Evolutionary conservation across 35 echinoderm and acorn worm genomes (phyloP).

Genomic region (Hemicentrotus pulcherrimus): DNA sequence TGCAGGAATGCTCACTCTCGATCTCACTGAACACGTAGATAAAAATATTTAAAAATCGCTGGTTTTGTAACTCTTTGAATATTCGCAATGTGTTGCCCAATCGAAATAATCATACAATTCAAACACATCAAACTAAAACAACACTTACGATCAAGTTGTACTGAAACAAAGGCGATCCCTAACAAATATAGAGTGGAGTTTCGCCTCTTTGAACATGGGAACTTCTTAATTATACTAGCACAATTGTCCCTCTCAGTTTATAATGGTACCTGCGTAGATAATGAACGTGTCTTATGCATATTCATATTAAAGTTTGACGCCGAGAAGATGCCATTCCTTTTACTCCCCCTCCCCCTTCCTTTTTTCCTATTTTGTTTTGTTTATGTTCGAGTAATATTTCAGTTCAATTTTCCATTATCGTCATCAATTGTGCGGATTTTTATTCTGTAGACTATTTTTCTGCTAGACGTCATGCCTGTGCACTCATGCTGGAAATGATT

Average conservation of each 20-base stretch:
- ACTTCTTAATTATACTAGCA: neutral
- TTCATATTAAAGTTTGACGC: conserved; percentile 19
- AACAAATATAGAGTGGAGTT: neutral
- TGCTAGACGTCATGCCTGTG: too few relatives aligned
- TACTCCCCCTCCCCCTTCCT: too few relatives aligned
- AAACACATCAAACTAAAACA: neutral
- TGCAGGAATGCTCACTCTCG: neutral
- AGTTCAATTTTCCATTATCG: too few relatives aligned
- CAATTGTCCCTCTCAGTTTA: neutral
- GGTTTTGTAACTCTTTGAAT: neutral
- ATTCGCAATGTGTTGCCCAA: neutral
- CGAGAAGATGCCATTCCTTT: too few relatives aligned
- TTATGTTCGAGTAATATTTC: too few relatives aligned
- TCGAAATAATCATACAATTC: neutral
- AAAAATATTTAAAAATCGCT: neutral
- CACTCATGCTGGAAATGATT: too few relatives aligned
- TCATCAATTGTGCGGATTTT: too few relatives aligned
- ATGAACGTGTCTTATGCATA: conserved; percentile 16
- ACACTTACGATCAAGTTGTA: neutral
- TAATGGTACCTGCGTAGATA: neutral
- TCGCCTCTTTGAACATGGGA: neutral
- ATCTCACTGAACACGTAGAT: neutral
- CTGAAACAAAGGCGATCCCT: neutral
- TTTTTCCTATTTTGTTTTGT: too few relatives aligned
- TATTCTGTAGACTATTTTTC: too few relatives aligned